Evolutionary conservation across 2,888 invertebrate genomes (phyloP), one percentile per base, ranked within the genome.

Genomic region (Fragum fragum): DNA sequence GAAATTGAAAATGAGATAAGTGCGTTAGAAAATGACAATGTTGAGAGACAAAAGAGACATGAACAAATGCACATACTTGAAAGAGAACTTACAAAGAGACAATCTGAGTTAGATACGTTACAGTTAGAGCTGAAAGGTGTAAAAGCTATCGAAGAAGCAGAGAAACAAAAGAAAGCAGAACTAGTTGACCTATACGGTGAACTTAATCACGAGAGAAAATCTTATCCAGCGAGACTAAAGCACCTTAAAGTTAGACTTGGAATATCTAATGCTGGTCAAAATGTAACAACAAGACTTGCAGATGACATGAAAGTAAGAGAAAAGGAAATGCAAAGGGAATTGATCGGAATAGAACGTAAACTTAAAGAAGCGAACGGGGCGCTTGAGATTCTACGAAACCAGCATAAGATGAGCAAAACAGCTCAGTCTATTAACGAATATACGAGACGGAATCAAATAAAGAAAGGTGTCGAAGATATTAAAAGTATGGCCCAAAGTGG

Each of bases 331-430:
- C 53, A 66, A 23, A 70, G 72, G 57, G 74, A 81, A 55, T 47
- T 85, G 9, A 68, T 55, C 26, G 69, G 53, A 1, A 69, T 73
- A 18, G 85, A 85, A 57, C 83, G 76, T 57, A 82, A 82, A 26
- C 57, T 80, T 5, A 82, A 83, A 59, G 85, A 83, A 39, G 76
- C 76, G 2, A 63, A 18, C 6, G 71, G 68, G 18, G 76, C 78
- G 28, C 59, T 85, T 14, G 85, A 85, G n/a, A 71, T 76, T 57
- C 55, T 85, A 14, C 72, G 79, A 57, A 80, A 80, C 36, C 81
- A 83, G 32, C 73, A 85, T 39, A 85, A 85, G 68, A 73, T 85
- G 79, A 85, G 79, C n/a, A 85, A 83, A 36, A 85, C 85, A 1
- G 85, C 85, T 1, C 39, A 78, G 55, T 82, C 85, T 21, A 85